Conservation (phyloP, 2,113 vertebrate genomes). For the Oenanthe oenanthe region DNA sequence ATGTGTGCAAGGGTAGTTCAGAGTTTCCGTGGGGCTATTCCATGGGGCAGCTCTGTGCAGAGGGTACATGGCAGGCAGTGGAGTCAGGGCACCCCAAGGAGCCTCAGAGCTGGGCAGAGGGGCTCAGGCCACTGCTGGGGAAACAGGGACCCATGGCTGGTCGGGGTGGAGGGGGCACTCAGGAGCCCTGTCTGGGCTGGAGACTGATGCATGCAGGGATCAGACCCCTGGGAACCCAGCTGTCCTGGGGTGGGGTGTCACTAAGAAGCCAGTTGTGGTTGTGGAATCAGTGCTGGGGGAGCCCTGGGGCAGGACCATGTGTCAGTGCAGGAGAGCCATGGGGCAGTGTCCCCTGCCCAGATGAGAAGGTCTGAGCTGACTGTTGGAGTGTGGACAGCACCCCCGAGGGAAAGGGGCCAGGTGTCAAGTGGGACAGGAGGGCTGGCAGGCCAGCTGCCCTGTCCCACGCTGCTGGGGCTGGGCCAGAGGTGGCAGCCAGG, state of each 20-base stretch:
- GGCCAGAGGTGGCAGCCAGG: not conserved
- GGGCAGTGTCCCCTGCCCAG: not conserved
- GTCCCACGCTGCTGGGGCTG: not conserved
- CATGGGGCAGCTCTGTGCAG: fast-evolving
- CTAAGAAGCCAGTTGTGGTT: not conserved
- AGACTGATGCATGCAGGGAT: not conserved
- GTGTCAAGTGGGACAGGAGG: not conserved
- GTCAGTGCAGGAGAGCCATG: not conserved
- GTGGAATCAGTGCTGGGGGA: not conserved
- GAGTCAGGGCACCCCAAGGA: not conserved
- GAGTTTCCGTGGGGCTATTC: not conserved
- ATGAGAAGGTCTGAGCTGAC: fast-evolving
- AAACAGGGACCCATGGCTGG: not conserved
- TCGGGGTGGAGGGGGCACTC: not conserved
- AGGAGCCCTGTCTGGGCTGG: not conserved
- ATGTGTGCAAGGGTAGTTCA: not conserved
- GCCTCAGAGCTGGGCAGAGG: not conserved
- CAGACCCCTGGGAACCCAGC: fast-evolving
- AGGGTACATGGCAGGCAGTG: not conserved
- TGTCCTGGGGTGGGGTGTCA: not conserved
- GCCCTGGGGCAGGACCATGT: not conserved
- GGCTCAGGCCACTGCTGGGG: not conserved
- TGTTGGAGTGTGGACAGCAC: fast-evolving
- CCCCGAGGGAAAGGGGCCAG: too few species aligned
- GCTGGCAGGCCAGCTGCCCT: not conserved